phyloP scores from a whole-genome alignment of 1,140 invertebrate genomes.

The Trachymyrmex septentrionalis region DNA sequence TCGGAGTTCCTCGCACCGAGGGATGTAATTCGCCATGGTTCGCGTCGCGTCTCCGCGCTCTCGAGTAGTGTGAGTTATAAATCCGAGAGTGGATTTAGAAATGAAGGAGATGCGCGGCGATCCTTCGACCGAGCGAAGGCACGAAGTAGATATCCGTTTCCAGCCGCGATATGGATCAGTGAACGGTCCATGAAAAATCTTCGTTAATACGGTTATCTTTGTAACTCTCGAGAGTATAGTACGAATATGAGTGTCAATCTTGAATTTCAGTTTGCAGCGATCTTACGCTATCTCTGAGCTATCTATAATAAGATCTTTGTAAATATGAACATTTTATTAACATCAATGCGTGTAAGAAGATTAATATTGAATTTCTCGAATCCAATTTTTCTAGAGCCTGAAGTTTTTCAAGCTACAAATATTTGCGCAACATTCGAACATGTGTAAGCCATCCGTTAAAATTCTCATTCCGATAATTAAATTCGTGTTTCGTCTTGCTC shows the following conservation, averaged over 20 bases:
- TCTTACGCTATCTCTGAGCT: constrained; percentile 14
- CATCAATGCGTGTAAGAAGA: neutral
- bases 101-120: constrained; percentile 48
- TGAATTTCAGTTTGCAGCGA: neutral
- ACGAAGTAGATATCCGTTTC: constrained; percentile 52
- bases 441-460: neutral
- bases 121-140: constrained; percentile 14
- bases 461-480: constrained; percentile 13
- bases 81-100: constrained; percentile 59
- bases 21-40: constrained; percentile 49
- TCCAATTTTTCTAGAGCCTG: neutral
- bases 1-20: constrained; percentile 36
- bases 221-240: neutral
- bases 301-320: constrained; percentile 20
- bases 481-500: neutral
- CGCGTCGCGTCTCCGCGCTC: constrained; percentile 46
- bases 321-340: constrained; percentile 22
- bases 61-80: constrained; percentile 58
- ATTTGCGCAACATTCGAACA: neutral
- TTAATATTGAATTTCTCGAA: constrained; percentile 21
- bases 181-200: constrained; percentile 51
- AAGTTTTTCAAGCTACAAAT: neutral
- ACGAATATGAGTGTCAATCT: constrained; percentile 46
- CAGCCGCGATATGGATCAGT: constrained; percentile 53
- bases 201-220: constrained; percentile 54